Base-by-base conservation (phyloP, 2,797 vertebrate species). In the Neomorphus geoffroyi region DNA sequence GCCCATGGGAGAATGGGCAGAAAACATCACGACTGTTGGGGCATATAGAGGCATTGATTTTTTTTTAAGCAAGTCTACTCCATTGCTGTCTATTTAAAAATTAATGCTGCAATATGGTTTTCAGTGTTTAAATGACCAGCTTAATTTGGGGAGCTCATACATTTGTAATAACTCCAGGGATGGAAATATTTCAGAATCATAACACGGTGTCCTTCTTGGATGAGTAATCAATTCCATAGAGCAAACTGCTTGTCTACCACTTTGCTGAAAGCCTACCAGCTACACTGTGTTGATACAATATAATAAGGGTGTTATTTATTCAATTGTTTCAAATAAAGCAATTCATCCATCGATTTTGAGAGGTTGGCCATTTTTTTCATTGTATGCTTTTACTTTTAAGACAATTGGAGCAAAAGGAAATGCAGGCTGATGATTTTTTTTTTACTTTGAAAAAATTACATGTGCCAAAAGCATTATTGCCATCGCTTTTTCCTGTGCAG, bases 141-240 rank as follows among this genome's bases (percentile, higher is more conserved):
- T 90, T 94, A 74, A 78, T 85, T 96, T 92, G 82, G 74, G 80
- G 57, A 96, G 57, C 78, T 94, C 80, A 80, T 94, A 39, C 71
- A 85, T 94, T 91, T 85, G 48, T 93, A 71, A 94, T 83, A 94
- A 96, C 88, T 88, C 79, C 27, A 41, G 94, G 70, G 66, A 92
- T 91, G 78, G 86, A 83, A 96, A 90, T 94, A 86, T 78, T 97
- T 96, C 93, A 58, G 94, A 61, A 92, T 94, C 82, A 11, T 95
- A 79, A 86, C 33, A 78, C 15, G 2, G 30, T 75, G 72, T 92
- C 80, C 91, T 93, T 86, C 73, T 80, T 94, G 80, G 65, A 85
- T 65, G 69, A 93, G 93, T 96, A 89, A 87, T 89, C 51, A 92
- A 94, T 96, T 84, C 92, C 62, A 48, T 5, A 75, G 89, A 92